Evolutionary conservation across 2,113 vertebrate species (phyloP).

Genomic region (Heliornis fulica): DNA sequence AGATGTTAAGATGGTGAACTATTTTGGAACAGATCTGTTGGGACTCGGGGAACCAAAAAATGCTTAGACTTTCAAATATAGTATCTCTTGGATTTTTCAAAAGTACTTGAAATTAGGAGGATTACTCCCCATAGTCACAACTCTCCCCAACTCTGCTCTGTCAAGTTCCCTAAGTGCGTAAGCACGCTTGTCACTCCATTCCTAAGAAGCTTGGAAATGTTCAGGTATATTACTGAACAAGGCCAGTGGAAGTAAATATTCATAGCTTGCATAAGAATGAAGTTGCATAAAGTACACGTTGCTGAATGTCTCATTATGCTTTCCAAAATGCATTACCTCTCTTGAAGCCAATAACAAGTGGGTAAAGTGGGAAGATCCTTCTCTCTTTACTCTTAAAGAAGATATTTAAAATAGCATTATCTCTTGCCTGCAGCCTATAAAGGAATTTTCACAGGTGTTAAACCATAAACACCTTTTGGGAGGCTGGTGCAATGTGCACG

Average conservation of each 20-base stretch:
- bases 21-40: not conserved
- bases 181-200: not conserved
- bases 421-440: not conserved
- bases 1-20: not conserved
- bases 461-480: not conserved
- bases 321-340: not conserved
- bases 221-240: not conserved
- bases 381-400: not conserved
- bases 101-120: not conserved
- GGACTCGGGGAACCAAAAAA: not conserved
- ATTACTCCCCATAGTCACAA: not conserved
- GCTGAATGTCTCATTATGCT: not conserved
- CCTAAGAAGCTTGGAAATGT: not conserved
- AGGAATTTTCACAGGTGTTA: not conserved
- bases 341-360: not conserved
- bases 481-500: not conserved
- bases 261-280: not conserved
- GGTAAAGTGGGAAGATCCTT: not conserved
- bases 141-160: not conserved
- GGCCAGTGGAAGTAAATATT: not conserved
- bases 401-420: not conserved
- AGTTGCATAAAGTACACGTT: not conserved
- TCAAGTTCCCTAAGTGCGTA: not conserved
- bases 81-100: not conserved
- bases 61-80: not conserved